Base-by-base conservation (phyloP, 2,797 vertebrate genomes). In the Trematomus bernacchii region DNA sequence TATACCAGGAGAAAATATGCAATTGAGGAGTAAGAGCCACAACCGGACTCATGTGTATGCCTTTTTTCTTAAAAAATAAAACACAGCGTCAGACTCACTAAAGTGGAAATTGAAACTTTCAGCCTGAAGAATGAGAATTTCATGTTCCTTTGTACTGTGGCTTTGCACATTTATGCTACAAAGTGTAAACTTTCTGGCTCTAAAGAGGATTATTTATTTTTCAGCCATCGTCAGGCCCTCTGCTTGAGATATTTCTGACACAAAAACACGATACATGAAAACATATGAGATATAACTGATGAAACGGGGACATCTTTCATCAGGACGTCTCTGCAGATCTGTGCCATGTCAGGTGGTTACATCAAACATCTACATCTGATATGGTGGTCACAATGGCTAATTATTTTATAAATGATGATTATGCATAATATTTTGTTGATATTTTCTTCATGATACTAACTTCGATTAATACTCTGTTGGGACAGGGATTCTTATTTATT, bases 171-270 rank as follows among this genome's bases (percentile, higher is more conserved):
- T 70, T 86, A 80, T 85, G 85, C 85, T 73, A 76, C 48, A 68
- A 83, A 85, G 85, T 80, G 37, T 77, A 84, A 88, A 89, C 72
- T 79, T 86, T 76, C 51, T 43, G 80, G 57, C 83, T 85, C 60
- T 80, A 79, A 87, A 93, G 88, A 90, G 85, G 85, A 87, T 92
- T 68, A 78, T 85, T 87, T 77, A n/a, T n/a, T 83, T 88, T 84
- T 73, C 80, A 82, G 81, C 73, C 75, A 63, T 88, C 85, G 72
- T 84, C 83, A 86, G 79, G 47, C 77, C 55, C 57, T 67, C 59
- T 71, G 71, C 79, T 66, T 85, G 70, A 64, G 58, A 71, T 84
- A 71, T 83, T 67, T 83, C 40, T 79, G 77, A 80, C 63, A 70
- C 77, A 84, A 70, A 80, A 58, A 73, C 33, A 37, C 8, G 33